phyloP scores from a whole-genome alignment of 2,888 invertebrate species.

The Lamellibrachia satsuma region DNA sequence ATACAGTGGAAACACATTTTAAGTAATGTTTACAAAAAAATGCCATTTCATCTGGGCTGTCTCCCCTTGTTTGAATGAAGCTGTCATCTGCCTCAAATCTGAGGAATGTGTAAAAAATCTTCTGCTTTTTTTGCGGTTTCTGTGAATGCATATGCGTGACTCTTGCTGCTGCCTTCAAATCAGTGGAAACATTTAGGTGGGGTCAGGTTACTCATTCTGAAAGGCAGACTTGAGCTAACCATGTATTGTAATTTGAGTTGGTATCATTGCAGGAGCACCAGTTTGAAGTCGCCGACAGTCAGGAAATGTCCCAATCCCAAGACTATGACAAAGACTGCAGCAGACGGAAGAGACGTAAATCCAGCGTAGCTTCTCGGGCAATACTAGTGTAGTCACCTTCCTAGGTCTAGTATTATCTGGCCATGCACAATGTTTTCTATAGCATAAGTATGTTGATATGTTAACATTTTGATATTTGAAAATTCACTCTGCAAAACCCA shows the following conservation, averaged over 20 bases:
- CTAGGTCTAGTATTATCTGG: neutral
- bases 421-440: neutral
- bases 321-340: conserved; percentile 35
- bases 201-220: neutral
- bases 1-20: no score
- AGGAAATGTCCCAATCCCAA: conserved; percentile 43
- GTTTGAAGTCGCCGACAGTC: conserved; percentile 52
- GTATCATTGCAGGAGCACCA: conserved; percentile 40
- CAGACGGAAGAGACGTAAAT: conserved; percentile 45
- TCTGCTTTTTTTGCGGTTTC: neutral
- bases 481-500: neutral
- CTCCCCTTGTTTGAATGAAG: neutral
- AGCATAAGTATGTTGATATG: neutral
- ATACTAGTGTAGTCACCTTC: conserved; percentile 46
- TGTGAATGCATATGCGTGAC: neutral
- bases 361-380: conserved; percentile 50
- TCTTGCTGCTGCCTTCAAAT: neutral
- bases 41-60: neutral
- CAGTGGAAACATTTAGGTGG: neutral
- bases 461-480: neutral
- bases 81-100: neutral
- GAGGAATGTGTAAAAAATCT: neutral
- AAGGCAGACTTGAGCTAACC: neutral
- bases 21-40: neutral
- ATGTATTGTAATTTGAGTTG: neutral